Percentiles rank a stretch among this genome's conserved stretches.
These are phyloP conservation scores for Aleadryas rufinucha DNA, from an alignment of 2,113 vertebrate genomes.

Conservation along the genomic window DNA sequence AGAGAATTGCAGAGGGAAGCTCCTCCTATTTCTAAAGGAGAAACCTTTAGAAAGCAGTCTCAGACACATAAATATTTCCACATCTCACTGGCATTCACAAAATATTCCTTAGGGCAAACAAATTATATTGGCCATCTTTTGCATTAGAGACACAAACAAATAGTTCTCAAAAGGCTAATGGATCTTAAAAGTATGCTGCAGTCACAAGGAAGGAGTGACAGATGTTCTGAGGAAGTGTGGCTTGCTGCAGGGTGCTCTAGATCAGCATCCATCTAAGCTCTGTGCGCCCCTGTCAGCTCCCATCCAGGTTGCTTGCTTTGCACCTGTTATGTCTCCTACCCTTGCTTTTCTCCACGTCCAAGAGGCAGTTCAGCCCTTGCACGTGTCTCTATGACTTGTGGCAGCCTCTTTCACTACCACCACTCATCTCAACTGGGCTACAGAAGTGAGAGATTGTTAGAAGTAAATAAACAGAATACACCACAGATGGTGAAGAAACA, in stretches of 20 bases:
- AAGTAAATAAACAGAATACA: constrained; percentile 8
- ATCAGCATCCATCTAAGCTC: background rate
- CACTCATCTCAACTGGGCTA: background rate
- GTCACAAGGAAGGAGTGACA: background rate
- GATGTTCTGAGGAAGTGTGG: background rate
- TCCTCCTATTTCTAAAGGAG: background rate
- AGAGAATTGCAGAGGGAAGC: background rate
- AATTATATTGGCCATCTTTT: background rate
- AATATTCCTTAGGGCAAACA: background rate
- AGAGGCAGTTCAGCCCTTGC: background rate
- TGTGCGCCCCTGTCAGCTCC: background rate
- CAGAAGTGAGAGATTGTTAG: background rate
- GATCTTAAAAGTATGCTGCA: background rate
- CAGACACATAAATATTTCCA: background rate
- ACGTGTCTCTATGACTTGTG: background rate
- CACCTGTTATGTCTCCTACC: background rate
- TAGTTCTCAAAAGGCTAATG: background rate
- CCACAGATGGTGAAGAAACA: constrained; percentile 5
- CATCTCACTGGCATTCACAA: background rate
- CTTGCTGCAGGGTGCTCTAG: background rate
- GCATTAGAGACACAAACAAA: background rate
- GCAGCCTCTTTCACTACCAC: background rate
- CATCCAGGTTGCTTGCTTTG: background rate
- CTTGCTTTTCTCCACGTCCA: background rate
- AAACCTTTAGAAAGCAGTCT: background rate